phyloP scores from a whole-genome alignment of 2,113 vertebrate species.

The Cinclus cinclus region DNA sequence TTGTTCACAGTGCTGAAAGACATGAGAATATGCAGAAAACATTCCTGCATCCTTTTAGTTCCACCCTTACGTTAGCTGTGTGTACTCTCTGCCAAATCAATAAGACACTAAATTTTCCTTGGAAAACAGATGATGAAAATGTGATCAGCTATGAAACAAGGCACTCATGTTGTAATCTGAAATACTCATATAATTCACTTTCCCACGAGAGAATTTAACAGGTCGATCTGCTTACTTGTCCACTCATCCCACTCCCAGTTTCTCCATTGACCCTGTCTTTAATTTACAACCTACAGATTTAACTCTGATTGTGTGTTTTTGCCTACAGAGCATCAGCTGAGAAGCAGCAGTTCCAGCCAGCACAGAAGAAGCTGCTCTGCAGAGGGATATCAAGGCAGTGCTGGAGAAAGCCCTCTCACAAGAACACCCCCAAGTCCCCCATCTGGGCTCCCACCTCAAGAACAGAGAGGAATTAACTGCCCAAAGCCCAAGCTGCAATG shows the following conservation, averaged over 20 bases:
- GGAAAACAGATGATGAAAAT: background rate
- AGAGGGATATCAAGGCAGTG: background rate
- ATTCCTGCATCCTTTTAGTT: background rate
- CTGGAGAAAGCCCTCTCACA: background rate
- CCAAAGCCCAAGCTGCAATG: background rate
- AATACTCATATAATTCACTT: background rate
- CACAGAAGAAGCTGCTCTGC: background rate
- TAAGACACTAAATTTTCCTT: background rate
- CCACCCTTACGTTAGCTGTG: background rate
- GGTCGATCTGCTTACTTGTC: background rate
- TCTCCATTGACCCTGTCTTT: background rate
- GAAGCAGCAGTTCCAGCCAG: background rate
- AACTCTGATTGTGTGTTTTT: background rate
- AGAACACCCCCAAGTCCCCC: background rate
- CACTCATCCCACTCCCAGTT: background rate
- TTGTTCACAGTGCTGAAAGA: conserved; percentile 11
- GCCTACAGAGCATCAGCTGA: background rate
- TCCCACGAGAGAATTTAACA: background rate
- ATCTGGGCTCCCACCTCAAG: background rate
- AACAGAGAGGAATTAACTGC: background rate
- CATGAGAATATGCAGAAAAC: conserved; percentile 18
- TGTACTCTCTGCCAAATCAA: background rate
- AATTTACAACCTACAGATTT: background rate
- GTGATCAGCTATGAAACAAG: background rate
- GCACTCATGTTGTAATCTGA: background rate